These are phyloP conservation scores for Nomada hirtipes DNA, from an alignment of 2,888 invertebrate species.

Conservation along the genomic window DNA sequence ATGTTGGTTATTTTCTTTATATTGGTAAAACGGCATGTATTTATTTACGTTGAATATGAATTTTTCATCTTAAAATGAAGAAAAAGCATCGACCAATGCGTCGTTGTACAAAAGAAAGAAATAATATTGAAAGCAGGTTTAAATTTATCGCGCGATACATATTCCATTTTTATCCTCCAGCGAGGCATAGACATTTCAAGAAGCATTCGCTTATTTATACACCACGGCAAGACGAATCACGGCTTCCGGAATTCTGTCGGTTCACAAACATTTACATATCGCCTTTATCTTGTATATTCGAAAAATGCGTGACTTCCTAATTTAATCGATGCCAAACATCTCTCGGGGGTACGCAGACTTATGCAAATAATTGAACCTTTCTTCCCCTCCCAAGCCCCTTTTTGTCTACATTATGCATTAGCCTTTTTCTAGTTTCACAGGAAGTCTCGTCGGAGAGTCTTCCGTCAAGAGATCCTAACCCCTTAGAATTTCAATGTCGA, in stretches of 20 bases:
- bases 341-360: background rate
- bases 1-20: background rate
- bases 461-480: slow-evolving; percentile 29
- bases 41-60: no score
- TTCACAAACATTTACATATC: slow-evolving; percentile 15
- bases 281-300: background rate
- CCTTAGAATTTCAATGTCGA: slow-evolving; percentile 50
- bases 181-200: background rate
- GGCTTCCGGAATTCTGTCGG: background rate
- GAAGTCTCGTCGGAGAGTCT: slow-evolving; percentile 17
- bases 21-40: no score
- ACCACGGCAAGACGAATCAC: background rate
- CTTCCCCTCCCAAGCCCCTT: background rate
- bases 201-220: background rate
- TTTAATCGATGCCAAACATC: slow-evolving; percentile 27
- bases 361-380: slow-evolving; percentile 40
- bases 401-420: slow-evolving; percentile 39
- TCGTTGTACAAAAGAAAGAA: background rate
- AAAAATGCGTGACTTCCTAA: background rate
- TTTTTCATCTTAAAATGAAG: background rate
- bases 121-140: background rate
- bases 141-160: slow-evolving; percentile 3
- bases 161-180: background rate
- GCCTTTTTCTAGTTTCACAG: slow-evolving; percentile 20
- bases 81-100: no score